Evolutionary conservation across 2,797 vertebrate genomes (phyloP).

Genomic region (Aulostomus chinensis): DNA sequence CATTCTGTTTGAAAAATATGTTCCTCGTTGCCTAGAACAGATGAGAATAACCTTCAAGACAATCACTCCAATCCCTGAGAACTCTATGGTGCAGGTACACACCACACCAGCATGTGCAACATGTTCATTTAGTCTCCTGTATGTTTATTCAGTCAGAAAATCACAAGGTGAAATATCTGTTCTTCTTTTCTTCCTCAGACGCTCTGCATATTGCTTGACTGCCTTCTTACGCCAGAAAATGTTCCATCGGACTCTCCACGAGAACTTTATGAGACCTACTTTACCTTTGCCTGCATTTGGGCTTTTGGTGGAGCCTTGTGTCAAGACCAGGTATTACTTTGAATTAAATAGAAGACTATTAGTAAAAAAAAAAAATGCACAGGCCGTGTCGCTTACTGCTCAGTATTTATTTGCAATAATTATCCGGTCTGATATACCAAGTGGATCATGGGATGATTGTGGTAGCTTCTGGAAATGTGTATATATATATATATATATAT

Average conservation of each 20-base stretch:
- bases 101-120: conserved; percentile 5
- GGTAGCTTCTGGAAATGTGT: no score
- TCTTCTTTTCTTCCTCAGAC: conserved; percentile 70
- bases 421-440: no score
- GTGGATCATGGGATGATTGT: no score
- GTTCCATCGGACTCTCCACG: conserved; percentile 81
- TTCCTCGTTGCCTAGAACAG: conserved; percentile 84
- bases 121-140: background rate
- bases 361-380: no score
- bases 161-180: no score
- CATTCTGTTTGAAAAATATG: conserved; percentile 89
- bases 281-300: conserved; percentile 89
- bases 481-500: no score
- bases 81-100: conserved; percentile 85
- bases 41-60: conserved; percentile 83
- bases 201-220: conserved; percentile 84
- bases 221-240: conserved; percentile 84
- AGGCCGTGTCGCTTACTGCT: no score
- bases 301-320: conserved; percentile 82
- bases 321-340: conserved; percentile 82
- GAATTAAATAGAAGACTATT: background rate
- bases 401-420: background rate
- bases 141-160: no score
- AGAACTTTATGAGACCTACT: conserved; percentile 85
- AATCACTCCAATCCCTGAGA: conserved; percentile 83